Evolutionary conservation across 2,797 vertebrate species (phyloP).

Genomic region (Urocyon cinereoargenteus): DNA sequence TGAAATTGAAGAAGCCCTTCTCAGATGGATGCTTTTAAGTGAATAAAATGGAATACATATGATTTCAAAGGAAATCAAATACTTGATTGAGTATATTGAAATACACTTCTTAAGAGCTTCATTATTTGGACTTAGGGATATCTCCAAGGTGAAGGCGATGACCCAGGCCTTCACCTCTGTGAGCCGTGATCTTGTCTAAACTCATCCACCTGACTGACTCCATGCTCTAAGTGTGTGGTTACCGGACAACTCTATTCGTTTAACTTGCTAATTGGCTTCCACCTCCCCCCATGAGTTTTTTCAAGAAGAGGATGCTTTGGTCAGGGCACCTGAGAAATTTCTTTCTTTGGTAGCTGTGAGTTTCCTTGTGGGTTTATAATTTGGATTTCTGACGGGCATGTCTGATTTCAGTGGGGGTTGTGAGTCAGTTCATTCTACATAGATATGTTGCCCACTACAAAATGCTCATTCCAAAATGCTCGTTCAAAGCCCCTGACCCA

Average conservation of each 20-base stretch:
- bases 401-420: too few relatives aligned
- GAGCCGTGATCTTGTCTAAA: not conserved
- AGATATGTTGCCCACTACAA: not conserved
- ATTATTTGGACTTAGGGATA: not conserved
- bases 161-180: not conserved
- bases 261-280: not conserved
- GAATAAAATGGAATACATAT: not conserved
- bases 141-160: not conserved
- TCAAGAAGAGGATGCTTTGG: not conserved
- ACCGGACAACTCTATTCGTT: not conserved
- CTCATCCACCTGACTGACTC: not conserved
- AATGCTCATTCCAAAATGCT: not conserved
- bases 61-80: not conserved
- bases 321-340: not conserved
- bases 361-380: not conserved
- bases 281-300: not conserved
- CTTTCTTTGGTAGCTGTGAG: not conserved
- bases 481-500: not conserved
- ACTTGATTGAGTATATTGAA: not conserved
- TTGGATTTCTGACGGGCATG: not conserved
- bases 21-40: not conserved
- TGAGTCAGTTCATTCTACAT: not conserved
- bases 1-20: not conserved
- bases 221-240: not conserved
- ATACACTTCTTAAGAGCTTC: not conserved